Evolutionary conservation across 1,140 invertebrate genomes (phyloP).

Genomic region (Semibalanus balanoides): DNA sequence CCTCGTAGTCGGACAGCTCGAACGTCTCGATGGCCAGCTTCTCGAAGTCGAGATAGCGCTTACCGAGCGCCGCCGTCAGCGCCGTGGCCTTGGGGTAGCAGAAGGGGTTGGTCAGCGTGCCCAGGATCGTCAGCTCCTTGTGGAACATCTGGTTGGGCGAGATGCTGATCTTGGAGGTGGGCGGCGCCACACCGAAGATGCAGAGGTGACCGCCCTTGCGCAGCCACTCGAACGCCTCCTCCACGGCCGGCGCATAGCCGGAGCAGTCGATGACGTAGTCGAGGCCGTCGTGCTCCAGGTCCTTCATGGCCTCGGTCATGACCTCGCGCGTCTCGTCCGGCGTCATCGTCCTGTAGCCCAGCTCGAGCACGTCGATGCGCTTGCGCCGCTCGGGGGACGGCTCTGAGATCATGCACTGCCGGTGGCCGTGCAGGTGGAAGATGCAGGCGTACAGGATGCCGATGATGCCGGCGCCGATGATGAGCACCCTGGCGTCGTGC

Average conservation of each 20-base stretch:
- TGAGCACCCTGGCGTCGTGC: constrained; percentile 43
- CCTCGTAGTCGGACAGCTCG: constrained; percentile 39
- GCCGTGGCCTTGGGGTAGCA: constrained; percentile 45
- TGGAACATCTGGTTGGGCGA: constrained; percentile 42
- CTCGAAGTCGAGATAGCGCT: constrained; percentile 44
- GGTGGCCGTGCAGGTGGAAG: constrained; percentile 47
- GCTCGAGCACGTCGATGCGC: not conserved
- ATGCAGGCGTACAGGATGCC: constrained; percentile 48
- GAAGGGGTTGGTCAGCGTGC: constrained; percentile 49
- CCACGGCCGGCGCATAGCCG: constrained; percentile 41
- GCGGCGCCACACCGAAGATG: constrained; percentile 40
- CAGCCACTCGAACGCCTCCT: constrained; percentile 34
- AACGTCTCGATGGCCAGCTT: constrained; percentile 47
- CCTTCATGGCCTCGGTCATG: not conserved
- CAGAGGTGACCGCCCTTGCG: constrained; percentile 37
- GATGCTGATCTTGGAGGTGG: constrained; percentile 36
- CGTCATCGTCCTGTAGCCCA: not conserved
- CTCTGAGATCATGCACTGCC: constrained; percentile 48
- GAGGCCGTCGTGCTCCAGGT: constrained; percentile 26
- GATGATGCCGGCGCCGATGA: constrained; percentile 53
- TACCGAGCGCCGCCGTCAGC: constrained; percentile 43
- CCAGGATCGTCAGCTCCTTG: constrained; percentile 46
- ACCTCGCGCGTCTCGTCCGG: not conserved
- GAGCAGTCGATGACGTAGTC: constrained; percentile 52
- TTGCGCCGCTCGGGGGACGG: constrained; percentile 37